Conservation (phyloP, 2,888 invertebrate species). For the Capitulum mitella region DNA sequence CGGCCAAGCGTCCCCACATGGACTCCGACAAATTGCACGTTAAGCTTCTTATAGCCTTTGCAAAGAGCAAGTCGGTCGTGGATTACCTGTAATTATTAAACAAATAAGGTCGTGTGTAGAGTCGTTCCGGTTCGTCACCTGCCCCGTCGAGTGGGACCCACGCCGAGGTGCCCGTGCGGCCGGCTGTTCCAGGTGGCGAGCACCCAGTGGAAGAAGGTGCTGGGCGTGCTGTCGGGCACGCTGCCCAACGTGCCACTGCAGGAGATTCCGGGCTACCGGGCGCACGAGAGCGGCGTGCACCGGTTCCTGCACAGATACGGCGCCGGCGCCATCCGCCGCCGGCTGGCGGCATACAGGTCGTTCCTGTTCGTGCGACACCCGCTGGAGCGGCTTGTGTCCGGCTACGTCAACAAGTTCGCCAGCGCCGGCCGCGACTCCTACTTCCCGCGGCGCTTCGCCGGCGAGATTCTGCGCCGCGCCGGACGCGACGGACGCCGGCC, state of each 20-base stretch:
- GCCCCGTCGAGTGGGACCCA: no score
- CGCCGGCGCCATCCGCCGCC: slow-evolving; percentile 49
- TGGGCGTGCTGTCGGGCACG: slow-evolving; percentile 70
- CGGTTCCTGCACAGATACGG: slow-evolving; percentile 42
- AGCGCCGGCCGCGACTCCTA: slow-evolving; percentile 37
- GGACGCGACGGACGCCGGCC: no score
- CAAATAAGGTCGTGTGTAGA: no score
- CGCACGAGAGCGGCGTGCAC: slow-evolving; percentile 51
- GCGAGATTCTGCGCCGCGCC: slow-evolving; percentile 64
- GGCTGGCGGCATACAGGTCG: slow-evolving; percentile 69
- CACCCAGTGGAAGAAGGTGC: slow-evolving; percentile 86
- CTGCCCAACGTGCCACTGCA: slow-evolving; percentile 65
- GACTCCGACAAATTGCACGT: no score
- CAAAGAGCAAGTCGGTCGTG: no score
- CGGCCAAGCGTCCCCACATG: no score
- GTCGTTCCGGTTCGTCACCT: no score
- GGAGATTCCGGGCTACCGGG: slow-evolving; percentile 65
- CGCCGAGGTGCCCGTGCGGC: no score
- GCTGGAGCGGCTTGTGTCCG: slow-evolving; percentile 79
- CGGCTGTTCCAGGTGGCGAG: slow-evolving; percentile 83
- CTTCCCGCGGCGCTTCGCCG: slow-evolving; percentile 52
- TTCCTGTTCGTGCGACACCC: slow-evolving; percentile 85
- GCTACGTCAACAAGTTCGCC: slow-evolving; percentile 78
- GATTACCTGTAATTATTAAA: no score
- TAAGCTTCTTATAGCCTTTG: no score